phyloP scores from a whole-genome alignment of 2,888 invertebrate genomes.

The Odontothrips loti region DNA sequence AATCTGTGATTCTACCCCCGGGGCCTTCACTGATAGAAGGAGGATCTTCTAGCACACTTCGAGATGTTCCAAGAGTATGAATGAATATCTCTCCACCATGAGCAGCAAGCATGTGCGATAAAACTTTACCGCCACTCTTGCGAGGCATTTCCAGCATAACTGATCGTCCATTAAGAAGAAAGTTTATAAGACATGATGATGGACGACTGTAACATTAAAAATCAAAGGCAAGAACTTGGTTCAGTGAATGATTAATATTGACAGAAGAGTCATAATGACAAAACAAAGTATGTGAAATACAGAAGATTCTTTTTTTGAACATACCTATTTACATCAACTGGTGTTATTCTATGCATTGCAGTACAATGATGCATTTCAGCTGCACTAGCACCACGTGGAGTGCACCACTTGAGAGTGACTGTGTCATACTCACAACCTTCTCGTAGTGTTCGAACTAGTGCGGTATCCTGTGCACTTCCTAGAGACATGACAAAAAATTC shows the following conservation, averaged over 20 bases:
- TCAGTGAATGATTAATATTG: no score
- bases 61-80: conserved; percentile 77
- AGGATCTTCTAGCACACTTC: conserved; percentile 88
- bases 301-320: background rate
- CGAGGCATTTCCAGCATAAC: conserved; percentile 83
- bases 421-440: conserved; percentile 76
- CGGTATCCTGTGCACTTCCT: conserved; percentile 58
- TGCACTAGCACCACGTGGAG: conserved; percentile 81
- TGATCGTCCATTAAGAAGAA: conserved; percentile 89
- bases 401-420: conserved; percentile 93
- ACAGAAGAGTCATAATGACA: no score
- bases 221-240: background rate
- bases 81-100: conserved; percentile 96
- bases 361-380: conserved; percentile 77
- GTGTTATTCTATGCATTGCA: conserved; percentile 85
- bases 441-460: conserved; percentile 60
- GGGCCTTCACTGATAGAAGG: conserved; percentile 93
- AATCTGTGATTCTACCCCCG: conserved; percentile 91
- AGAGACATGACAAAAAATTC: conserved; percentile 42
- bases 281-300: background rate
- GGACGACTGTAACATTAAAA: conserved; percentile 65
- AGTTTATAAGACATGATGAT: conserved; percentile 94
- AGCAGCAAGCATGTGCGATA: conserved; percentile 87
- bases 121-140: conserved; percentile 62
- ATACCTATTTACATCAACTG: conserved; percentile 80